These are phyloP conservation scores for Lycophotia porphyrea DNA, from an alignment of 2,888 invertebrate genomes.

Conservation along the genomic window DNA sequence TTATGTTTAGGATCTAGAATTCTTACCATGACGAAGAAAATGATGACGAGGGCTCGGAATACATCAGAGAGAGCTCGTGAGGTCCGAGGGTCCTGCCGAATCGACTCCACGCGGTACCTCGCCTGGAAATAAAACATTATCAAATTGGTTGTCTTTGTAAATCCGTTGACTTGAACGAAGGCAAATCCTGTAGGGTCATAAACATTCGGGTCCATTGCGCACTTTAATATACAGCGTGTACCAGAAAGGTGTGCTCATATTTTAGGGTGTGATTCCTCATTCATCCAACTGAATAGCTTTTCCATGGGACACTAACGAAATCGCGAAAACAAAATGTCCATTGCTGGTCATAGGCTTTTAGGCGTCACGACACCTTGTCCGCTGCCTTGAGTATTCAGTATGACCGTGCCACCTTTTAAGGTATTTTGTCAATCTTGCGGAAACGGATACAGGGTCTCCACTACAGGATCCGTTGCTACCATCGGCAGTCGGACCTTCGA, in stretches of 20 bases:
- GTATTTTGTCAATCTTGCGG: background rate
- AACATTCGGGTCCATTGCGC: background rate
- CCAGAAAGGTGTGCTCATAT: background rate
- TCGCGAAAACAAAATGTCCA: too few species aligned
- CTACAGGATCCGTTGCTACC: background rate
- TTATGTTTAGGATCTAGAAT: background rate
- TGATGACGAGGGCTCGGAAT: slow-evolving; percentile 83
- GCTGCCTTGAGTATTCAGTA: background rate
- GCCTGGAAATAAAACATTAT: slow-evolving; percentile 71
- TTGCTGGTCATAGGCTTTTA: background rate
- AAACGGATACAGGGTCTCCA: background rate
- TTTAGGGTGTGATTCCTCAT: background rate
- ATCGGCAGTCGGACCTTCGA: background rate
- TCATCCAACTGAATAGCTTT: too few species aligned
- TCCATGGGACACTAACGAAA: too few species aligned
- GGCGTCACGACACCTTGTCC: background rate
- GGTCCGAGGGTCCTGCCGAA: slow-evolving; percentile 80
- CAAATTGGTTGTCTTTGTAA: background rate
- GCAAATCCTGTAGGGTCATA: background rate
- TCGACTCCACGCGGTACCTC: slow-evolving; percentile 79
- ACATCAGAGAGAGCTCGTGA: slow-evolving; percentile 79
- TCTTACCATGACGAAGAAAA: slow-evolving; percentile 85
- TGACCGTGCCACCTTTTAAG: background rate
- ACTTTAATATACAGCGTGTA: background rate
- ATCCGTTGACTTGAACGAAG: background rate